Base-by-base conservation (phyloP, 2,113 vertebrate genomes). In the Oxyruncus cristatus region DNA sequence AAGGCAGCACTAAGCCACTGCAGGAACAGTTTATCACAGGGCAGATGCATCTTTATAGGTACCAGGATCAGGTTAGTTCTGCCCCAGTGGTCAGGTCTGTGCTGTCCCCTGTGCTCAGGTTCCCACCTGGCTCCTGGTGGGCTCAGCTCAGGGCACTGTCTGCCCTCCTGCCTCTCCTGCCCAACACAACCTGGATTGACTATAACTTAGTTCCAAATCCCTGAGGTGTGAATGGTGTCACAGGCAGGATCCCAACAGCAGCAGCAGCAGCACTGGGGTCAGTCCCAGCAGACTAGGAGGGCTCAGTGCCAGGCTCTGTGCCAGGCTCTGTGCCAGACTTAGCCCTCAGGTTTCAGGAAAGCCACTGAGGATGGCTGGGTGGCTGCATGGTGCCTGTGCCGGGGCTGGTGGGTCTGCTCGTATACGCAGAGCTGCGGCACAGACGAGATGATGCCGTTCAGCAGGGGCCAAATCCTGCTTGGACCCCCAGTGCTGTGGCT, bases 371-470 rank as follows among this genome's bases (percentile, higher is more conserved):
- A 12, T 0, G 5, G 11, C 37, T 53, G 35, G 5, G 47, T 0
- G 4, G 9, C 71, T 42, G 58, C 1, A 0, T 9, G 23, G 28
- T 70, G 26, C 58, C 56, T 1, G 1, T 3, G 2, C 46, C 0
- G 3, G 47, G 23, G 39, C 13, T 76, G 47, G 8, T 50, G 7
- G 27, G 17, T 46, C 30, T 62, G 27, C 33, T 78, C 9, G 2
- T 26, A 10, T 4, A 14, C 8, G 5, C 2, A 0, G n/a, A 41
- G 46, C 26, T 50, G 72, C 4, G 5, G 11, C 5, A 4, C 46
- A 7, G 32, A 68, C 13, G 46, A 50, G 37, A 27, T 44, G 32
- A 30, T 39, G 39, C n/a, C 12, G 3, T 39, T 53, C 47, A 70
- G 14, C 39, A 37, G 33, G 20, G 4, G 5, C 15, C 23, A 37